Evolutionary conservation across 1,140 invertebrate species (phyloP).

Genomic region (Lithobius niger): DNA sequence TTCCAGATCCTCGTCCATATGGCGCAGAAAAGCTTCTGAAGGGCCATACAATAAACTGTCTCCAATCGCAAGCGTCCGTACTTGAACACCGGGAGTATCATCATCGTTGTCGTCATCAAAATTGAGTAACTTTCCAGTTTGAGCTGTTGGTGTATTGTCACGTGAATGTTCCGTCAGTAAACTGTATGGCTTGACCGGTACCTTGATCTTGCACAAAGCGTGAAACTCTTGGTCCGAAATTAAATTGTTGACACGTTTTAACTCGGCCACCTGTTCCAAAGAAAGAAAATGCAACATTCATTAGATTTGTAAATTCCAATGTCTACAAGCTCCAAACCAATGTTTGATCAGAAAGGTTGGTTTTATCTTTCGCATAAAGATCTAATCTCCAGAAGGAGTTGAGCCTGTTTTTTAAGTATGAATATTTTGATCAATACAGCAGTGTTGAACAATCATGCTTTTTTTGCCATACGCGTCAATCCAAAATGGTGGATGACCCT

Average conservation of each 20-base stretch:
- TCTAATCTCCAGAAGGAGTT: no score
- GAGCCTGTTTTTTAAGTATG: no score
- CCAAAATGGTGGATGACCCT: no score
- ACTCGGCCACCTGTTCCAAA: conserved; percentile 3
- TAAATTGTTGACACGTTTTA: conserved; percentile 3
- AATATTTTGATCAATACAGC: no score
- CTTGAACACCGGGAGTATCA: neutral
- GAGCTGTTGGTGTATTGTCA: neutral
- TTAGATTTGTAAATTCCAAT: no score
- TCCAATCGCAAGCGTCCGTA: neutral
- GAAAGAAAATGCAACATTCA: no score
- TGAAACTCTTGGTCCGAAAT: neutral
- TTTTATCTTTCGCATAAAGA: no score
- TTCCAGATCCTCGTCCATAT: conserved; percentile 4
- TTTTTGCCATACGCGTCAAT: no score
- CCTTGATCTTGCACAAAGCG: neutral
- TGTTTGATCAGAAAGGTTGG: no score
- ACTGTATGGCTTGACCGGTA: conserved; percentile 2
- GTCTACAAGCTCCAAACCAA: no score
- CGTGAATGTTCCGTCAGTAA: neutral
- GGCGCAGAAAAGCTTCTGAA: neutral
- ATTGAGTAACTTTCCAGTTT: neutral
- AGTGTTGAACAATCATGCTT: no score
- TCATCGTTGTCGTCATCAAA: no score
- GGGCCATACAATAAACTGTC: neutral